phyloP scores from a whole-genome alignment of 2,888 invertebrate genomes.

The Calameuta filiformis region DNA sequence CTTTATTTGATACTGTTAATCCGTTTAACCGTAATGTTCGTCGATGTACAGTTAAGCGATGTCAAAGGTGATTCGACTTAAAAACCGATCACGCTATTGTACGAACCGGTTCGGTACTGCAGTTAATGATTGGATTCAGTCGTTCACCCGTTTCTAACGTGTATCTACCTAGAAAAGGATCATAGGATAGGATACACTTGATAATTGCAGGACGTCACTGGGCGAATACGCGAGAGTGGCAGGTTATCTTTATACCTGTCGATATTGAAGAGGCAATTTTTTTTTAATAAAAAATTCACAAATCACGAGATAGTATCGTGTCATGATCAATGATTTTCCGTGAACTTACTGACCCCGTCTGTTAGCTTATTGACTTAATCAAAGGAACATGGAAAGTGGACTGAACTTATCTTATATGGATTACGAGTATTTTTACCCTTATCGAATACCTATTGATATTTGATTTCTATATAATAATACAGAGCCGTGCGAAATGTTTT shows the following conservation, averaged over 20 bases:
- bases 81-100: conserved; percentile 28
- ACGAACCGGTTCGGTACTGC: conserved; percentile 38
- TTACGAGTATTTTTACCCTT: background rate
- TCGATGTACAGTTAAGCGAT: background rate
- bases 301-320: background rate
- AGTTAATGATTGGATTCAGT: background rate
- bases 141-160: conserved; percentile 26
- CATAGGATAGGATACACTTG: conserved; percentile 38
- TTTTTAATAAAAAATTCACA: background rate
- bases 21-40: background rate
- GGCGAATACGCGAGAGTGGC: conserved; percentile 34
- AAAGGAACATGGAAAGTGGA: background rate
- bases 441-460: background rate
- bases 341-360: background rate
- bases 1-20: background rate
- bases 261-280: conserved; percentile 6
- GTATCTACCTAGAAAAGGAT: conserved; percentile 27
- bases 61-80: conserved; percentile 18
- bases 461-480: background rate
- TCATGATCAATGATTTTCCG: background rate
- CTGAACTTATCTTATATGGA: background rate
- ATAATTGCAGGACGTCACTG: conserved; percentile 38
- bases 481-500: background rate
- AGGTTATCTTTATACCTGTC: conserved; percentile 34
- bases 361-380: background rate